phyloP scores from a whole-genome alignment of 2,888 invertebrate genomes.

The Caenorhabditis imperialis region DNA sequence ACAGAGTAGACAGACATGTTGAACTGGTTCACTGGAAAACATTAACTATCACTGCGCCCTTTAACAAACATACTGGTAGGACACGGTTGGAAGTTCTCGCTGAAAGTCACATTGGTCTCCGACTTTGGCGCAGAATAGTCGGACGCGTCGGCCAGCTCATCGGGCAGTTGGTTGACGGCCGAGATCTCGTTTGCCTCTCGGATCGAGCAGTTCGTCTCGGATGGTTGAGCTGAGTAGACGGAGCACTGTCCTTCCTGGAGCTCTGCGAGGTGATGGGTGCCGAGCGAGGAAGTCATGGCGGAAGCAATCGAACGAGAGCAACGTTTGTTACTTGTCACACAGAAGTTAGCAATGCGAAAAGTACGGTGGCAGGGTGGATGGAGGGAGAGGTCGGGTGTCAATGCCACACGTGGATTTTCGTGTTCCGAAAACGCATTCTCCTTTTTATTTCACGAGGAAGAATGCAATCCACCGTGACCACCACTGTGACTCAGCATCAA shows the following conservation, averaged over 20 bases:
- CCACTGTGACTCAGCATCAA: no score
- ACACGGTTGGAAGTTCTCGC: conserved; percentile 33
- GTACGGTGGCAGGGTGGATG: no score
- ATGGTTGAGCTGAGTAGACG: conserved; percentile 46
- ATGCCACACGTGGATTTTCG: no score
- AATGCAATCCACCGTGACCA: no score
- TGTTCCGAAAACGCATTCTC: no score
- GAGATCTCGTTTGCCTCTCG: conserved; percentile 32
- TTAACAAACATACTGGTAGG: conserved; percentile 1
- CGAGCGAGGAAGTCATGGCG: conserved; percentile 44
- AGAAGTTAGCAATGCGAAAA: no score
- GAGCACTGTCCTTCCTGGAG: conserved; percentile 38
- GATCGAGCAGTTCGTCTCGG: conserved; percentile 52
- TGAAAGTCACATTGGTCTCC: conserved; percentile 38
- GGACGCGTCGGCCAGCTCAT: conserved; percentile 21
- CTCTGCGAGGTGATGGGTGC: conserved; percentile 35
- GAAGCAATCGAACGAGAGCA: conserved; percentile 33
- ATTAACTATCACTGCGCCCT: neutral
- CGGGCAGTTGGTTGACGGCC: conserved; percentile 32
- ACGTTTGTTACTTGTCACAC: neutral
- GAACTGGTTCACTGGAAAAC: conserved; percentile 19
- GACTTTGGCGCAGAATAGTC: conserved; percentile 37
- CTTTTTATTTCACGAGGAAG: no score
- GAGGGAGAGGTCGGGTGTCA: no score
- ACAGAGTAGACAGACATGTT: conserved; percentile 24